Evolutionary conservation across 2,888 invertebrate species (phyloP).

Genomic region (Amphipyra tragopoginis): DNA sequence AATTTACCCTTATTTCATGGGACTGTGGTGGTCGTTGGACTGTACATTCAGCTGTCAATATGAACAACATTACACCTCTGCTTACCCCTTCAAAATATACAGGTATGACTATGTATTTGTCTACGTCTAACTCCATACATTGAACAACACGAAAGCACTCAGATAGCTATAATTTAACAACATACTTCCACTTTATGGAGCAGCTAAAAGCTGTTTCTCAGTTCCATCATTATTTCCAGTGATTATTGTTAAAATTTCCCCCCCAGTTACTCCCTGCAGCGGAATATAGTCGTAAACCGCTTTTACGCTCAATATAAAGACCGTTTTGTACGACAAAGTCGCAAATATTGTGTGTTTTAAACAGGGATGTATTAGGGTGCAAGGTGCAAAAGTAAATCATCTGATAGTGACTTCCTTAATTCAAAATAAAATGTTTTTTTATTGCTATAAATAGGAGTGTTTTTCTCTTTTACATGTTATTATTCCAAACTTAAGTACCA

Average conservation of each 20-base stretch:
- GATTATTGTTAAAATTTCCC: conserved; percentile 50
- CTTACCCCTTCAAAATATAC: too few relatives aligned
- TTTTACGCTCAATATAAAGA: conserved; percentile 62
- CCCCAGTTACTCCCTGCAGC: conserved; percentile 14
- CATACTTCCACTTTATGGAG: conserved; percentile 26
- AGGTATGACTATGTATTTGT: too few relatives aligned
- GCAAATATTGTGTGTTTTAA: conserved; percentile 41
- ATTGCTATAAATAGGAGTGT: too few relatives aligned
- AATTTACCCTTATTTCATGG: too few relatives aligned
- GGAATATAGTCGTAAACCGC: conserved; percentile 57
- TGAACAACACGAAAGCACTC: background rate
- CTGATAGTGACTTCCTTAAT: too few relatives aligned
- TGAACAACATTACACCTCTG: too few relatives aligned
- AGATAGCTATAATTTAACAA: conserved; percentile 22
- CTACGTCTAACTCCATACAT: too few relatives aligned
- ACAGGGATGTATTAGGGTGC: conserved; percentile 26
- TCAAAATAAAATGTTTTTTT: too few relatives aligned
- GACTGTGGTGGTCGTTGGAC: too few relatives aligned
- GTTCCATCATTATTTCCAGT: conserved; percentile 40
- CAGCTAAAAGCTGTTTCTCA: conserved; percentile 33
- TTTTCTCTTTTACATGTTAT: too few relatives aligned
- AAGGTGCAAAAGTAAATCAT: background rate
- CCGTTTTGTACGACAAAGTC: conserved; percentile 60
- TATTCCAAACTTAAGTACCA: too few relatives aligned
- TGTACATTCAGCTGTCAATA: too few relatives aligned